Base-by-base conservation (phyloP, 2,888 invertebrate genomes). In the Morpho deidamia region DNA sequence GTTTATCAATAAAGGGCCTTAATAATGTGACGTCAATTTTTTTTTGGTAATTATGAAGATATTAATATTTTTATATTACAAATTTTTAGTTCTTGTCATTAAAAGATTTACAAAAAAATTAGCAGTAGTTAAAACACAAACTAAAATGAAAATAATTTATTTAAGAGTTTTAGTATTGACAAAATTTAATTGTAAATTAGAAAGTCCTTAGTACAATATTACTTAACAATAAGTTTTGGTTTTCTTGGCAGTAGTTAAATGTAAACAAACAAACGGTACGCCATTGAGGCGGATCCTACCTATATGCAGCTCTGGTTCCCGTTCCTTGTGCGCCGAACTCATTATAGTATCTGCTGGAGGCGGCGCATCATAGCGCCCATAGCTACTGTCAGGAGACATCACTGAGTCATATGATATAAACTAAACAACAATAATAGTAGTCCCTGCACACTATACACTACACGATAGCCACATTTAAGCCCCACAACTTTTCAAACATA, bases 291-390 rank as follows among this genome's bases (percentile, higher is more conserved):
- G 38, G 45, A 37, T 53, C 71, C 68, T 85, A 94, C 94, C 94
- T 92, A 94, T 93, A 80, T 94, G 93, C 56, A 94, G 89, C 67
- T 93, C 93, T 37, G 94, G 94, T 75, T 94, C 94, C 57, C 93
- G 79, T 61, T 87, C 87, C 74, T 82, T 81, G 61, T 81, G 84
- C 64, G 71, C 76, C 62, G 85, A 75, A 66, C 77, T 79, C 71
- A 91, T 84, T 67, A 86, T 78, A 64, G 78, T 85, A 60, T 92
- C 91, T 58, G 89, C 84, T 55, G 92, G 91, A 66, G 91, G 76
- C 66, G 92, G 91, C 78, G 82, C 81, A 73, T 88, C 89, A 71
- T 86, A 89, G 77, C 90, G 83, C 76, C 89, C 91, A 72, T 91
- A 90, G 69, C 91, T 92, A 80, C 93, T 93, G 79, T 94, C 94